A percentile compares a stretch with the other conserved stretches of the same genome.
These are phyloP conservation scores for Antechinus stuartii DNA, from an alignment of 2,113 vertebrate species.

Conservation along the genomic window DNA sequence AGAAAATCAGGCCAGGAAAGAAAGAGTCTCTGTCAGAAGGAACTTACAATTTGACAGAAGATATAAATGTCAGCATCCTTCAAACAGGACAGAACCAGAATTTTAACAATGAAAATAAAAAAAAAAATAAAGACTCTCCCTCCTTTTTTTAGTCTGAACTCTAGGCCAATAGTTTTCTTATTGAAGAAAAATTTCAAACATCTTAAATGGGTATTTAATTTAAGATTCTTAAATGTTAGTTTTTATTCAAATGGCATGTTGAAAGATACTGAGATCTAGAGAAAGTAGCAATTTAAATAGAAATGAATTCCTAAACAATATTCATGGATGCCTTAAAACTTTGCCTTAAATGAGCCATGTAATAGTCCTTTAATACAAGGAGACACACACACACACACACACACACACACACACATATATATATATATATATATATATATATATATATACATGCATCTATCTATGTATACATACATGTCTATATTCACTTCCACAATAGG, in stretches of 20 bases:
- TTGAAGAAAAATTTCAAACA: not conserved
- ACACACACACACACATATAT: not conserved
- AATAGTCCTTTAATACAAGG: not conserved
- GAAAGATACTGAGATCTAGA: slow-evolving; percentile 39
- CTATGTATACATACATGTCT: not conserved
- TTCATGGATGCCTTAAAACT: slow-evolving; percentile 13
- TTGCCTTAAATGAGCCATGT: slow-evolving; percentile 16
- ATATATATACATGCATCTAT: not conserved
- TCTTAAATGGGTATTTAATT: not conserved
- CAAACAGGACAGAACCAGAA: slow-evolving; percentile 17
- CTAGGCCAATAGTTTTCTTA: slow-evolving; percentile 8
- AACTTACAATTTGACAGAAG: not conserved
- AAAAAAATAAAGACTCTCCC: not conserved
- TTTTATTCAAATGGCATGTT: slow-evolving; percentile 31
- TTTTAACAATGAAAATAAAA: slow-evolving; percentile 36
- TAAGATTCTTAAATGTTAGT: not conserved
- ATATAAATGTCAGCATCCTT: not conserved
- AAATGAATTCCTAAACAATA: slow-evolving; percentile 25
- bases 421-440: not conserved
- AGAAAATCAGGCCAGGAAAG: not conserved
- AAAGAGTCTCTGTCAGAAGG: not conserved
- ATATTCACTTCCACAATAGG: not conserved
- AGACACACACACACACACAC: not conserved
- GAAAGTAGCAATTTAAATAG: slow-evolving; percentile 21
- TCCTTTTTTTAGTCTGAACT: not conserved